phyloP scores from a whole-genome alignment of 2,113 vertebrate species.

The Pangasianodon gigas region DNA sequence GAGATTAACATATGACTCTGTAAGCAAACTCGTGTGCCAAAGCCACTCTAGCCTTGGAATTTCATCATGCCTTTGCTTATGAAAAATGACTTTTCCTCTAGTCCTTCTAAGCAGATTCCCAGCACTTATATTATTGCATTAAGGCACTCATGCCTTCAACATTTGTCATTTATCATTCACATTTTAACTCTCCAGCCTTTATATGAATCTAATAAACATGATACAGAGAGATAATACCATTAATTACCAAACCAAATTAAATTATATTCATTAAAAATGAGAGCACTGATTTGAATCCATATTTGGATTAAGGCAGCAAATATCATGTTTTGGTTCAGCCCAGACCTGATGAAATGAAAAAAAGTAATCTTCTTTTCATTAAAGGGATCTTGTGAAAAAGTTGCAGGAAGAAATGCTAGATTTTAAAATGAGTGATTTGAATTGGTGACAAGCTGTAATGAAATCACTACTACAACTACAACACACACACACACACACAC shows the following conservation, averaged over 20 bases:
- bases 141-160: background rate
- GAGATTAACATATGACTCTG: background rate
- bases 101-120: background rate
- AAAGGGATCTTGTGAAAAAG: background rate
- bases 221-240: background rate
- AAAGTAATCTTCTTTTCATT: background rate
- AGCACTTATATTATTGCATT: background rate
- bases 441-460: background rate
- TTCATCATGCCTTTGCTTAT: background rate
- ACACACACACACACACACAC: slow-evolving; percentile 12
- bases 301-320: background rate
- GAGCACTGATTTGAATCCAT: background rate
- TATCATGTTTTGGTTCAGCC: no score
- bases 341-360: background rate
- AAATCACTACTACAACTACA: background rate
- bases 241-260: background rate
- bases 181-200: background rate
- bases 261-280: background rate
- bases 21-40: background rate
- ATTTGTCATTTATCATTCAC: background rate
- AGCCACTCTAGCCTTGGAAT: background rate
- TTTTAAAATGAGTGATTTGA: background rate
- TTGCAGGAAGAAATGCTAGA: background rate
- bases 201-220: background rate
- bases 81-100: background rate